A percentile compares a stretch with the other conserved stretches of the same genome.
phyloP scores from a whole-genome alignment of 1,140 invertebrate genomes.

The Anastrepha obliqua region DNA sequence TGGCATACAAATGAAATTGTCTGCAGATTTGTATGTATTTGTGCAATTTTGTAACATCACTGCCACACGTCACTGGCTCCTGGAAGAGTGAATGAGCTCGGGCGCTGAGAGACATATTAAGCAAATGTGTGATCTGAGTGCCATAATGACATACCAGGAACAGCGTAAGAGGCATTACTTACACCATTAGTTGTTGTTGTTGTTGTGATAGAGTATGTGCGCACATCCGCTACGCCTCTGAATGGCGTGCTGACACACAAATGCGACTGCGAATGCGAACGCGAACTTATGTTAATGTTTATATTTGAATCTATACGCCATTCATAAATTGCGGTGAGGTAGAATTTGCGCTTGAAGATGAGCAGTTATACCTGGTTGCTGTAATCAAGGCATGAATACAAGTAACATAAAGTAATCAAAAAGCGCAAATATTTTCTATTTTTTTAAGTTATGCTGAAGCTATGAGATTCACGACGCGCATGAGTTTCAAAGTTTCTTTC shows the following conservation, averaged over 20 bases:
- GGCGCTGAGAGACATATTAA: constrained; percentile 2
- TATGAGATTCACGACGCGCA: too few relatives aligned
- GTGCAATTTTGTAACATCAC: background rate
- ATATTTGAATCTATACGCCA: background rate
- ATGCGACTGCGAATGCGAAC: background rate
- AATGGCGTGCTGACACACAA: background rate
- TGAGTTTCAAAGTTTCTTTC: too few relatives aligned
- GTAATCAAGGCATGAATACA: background rate
- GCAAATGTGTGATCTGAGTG: constrained; percentile 34
- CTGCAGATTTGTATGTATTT: constrained; percentile 38
- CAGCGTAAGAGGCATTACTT: background rate
- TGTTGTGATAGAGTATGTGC: background rate
- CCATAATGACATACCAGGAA: constrained; percentile 5
- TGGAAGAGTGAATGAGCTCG: background rate
- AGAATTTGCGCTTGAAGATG: background rate
- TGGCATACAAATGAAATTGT: background rate
- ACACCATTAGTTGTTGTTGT: background rate
- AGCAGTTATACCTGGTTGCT: constrained; percentile 10
- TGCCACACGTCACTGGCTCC: background rate
- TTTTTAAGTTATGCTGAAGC: too few relatives aligned
- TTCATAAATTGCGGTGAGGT: background rate
- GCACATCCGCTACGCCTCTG: background rate
- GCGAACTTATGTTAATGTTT: constrained; percentile 22
- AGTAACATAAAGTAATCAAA: background rate
- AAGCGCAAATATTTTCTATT: too few relatives aligned